Conservation (phyloP, 2,113 vertebrate species). For the Chlorocebus sabaeus region DNA sequence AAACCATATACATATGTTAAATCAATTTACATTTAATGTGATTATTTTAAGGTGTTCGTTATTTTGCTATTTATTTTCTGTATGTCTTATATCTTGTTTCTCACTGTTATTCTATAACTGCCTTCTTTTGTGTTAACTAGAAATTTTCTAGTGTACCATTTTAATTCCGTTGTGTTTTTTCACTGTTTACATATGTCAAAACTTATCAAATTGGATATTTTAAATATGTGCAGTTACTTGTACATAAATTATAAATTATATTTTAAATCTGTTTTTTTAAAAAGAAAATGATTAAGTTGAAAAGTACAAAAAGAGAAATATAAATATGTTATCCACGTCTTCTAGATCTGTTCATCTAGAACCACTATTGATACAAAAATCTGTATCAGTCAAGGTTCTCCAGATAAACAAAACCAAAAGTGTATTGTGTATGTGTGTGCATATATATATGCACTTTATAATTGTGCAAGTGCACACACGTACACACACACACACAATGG, state of each 20-base stretch:
- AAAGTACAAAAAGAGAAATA: neutral
- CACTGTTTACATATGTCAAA: neutral
- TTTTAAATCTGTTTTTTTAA: neutral
- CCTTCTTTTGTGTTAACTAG: neutral
- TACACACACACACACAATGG: no score
- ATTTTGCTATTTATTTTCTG: neutral
- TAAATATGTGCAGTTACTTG: neutral
- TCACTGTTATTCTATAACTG: neutral
- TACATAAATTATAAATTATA: neutral
- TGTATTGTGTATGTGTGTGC: no score
- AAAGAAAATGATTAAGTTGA: neutral
- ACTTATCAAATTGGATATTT: neutral
- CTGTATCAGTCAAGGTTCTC: neutral
- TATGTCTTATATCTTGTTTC: neutral
- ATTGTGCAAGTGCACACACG: no score
- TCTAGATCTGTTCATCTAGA: neutral
- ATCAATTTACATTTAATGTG: neutral
- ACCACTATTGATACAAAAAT: neutral
- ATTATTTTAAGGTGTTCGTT: neutral
- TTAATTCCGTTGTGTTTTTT: neutral
- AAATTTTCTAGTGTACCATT: neutral
- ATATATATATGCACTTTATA: no score
- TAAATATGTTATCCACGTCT: no score
- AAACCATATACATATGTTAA: neutral
- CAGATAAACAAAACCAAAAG: neutral